Evolutionary conservation across 2,888 invertebrate genomes (phyloP), one percentile per base, ranked within the genome.

Genomic region (Ecliptopera silaceata): DNA sequence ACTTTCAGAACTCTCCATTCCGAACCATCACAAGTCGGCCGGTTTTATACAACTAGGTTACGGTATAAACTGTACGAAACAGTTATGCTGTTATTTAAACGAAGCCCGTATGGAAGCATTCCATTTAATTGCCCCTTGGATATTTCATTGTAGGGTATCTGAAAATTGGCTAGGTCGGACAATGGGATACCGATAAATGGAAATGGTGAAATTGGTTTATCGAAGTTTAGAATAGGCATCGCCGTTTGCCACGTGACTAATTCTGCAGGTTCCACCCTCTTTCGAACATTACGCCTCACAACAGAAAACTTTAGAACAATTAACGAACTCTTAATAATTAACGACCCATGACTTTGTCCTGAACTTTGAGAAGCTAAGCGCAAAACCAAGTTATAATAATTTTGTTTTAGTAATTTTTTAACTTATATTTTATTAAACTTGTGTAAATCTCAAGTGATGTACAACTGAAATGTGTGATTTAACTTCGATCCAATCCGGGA

Each of bases 401-500:
- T 53, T 45, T 26, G 29, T 60, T 54, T 59, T 51, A n/a, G n/a
- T n/a, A n/a, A n/a, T n/a, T n/a, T n/a, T n/a, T n/a, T n/a, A n/a
- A n/a, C n/a, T n/a, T n/a, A n/a, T n/a, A n/a, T n/a, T n/a, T n/a
- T 54, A 17, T 26, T 29, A 29, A 26, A 32, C 45, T 62, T 62
- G 32, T 59, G 63, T 64, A 53, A 66, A 65, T 48, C 52, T 65
- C 59, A 47, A 72, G 68, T 74, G 64, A 72, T 66, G 66, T 64
- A 66, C 70, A 71, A 72, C 69, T 74, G 64, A 72, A 77, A 74
- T 79, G 80, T 75, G 81, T 82, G 82, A 86, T 83, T 85, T 81
- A 70, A 88, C 82, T 85, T 82, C 73, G 83, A 90, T 88, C 90
- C 91, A 90, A 90, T 91, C 86, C 84, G 76, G 75, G 80, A 79